These are phyloP conservation scores for Asobara japonica DNA, from an alignment of 1,140 invertebrate species.

Conservation along the genomic window DNA sequence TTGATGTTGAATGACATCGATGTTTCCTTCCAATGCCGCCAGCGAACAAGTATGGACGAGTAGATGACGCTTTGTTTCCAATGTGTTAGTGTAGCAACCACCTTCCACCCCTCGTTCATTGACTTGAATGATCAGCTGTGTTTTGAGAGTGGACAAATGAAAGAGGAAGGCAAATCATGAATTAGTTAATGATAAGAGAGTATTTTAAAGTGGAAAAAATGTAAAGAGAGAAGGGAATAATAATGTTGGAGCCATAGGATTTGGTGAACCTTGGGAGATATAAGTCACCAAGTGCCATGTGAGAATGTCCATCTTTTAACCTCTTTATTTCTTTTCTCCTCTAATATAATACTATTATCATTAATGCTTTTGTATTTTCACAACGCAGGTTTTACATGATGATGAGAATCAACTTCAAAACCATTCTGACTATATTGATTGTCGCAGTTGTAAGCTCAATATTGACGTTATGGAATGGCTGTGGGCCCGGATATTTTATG, in stretches of 20 bases:
- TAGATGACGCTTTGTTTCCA: neutral
- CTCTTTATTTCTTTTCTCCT: neutral
- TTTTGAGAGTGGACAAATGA: neutral
- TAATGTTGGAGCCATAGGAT: neutral
- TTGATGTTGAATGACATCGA: no score
- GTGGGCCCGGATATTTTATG: slow-evolving; percentile 54
- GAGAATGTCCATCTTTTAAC: neutral
- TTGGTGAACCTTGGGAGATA: neutral
- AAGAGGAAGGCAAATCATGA: neutral
- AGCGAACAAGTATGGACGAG: no score
- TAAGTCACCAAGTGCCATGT: neutral
- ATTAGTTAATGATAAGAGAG: neutral
- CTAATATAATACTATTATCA: no score
- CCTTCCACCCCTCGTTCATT: neutral
- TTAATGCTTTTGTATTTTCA: neutral
- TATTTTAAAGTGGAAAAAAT: neutral
- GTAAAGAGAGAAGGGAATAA: neutral
- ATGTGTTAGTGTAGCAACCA: neutral
- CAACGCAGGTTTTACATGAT: slow-evolving; percentile 55
- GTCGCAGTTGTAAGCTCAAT: slow-evolving; percentile 60
- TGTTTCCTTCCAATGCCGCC: no score
- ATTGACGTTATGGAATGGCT: slow-evolving; percentile 63
- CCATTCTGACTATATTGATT: slow-evolving; percentile 56
- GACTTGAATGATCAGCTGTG: neutral
- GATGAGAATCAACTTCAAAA: slow-evolving; percentile 66